Evolutionary conservation across 2,888 invertebrate genomes (phyloP).

Genomic region (Orthosia gothica): DNA sequence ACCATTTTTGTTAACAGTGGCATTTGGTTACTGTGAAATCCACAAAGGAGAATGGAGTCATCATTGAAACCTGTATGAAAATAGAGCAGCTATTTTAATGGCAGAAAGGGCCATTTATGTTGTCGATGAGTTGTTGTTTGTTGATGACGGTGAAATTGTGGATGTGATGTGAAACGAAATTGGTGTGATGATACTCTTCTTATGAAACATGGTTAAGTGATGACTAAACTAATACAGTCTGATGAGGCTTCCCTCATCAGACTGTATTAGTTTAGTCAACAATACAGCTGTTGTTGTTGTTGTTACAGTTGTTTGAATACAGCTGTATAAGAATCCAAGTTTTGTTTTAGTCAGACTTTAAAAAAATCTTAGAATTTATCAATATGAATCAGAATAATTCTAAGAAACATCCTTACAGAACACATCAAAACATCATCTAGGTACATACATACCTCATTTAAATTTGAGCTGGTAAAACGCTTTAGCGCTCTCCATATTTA

Average conservation of each 20-base stretch:
- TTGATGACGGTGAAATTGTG: constrained; percentile 34
- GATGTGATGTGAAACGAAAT: not conserved
- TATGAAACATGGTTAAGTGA: not conserved
- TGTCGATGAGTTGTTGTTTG: constrained; percentile 31
- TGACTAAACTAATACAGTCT: not conserved
- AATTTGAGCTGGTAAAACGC: constrained; percentile 50
- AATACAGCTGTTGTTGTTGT: no score
- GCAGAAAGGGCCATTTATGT: constrained; percentile 22
- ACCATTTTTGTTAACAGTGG: constrained; percentile 74
- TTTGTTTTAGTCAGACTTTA: not conserved
- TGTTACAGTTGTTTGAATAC: no score
- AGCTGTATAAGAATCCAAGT: not conserved
- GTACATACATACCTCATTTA: constrained; percentile 6
- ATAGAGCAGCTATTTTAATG: constrained; percentile 56
- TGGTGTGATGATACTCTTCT: not conserved
- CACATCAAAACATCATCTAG: constrained; percentile 24
- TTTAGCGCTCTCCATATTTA: constrained; percentile 77
- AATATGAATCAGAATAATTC: not conserved
- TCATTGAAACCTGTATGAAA: constrained; percentile 53
- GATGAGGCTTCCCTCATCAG: no score
- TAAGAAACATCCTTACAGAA: constrained; percentile 7
- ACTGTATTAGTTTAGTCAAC: no score
- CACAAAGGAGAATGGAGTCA: constrained; percentile 69
- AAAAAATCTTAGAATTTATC: not conserved
- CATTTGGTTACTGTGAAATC: constrained; percentile 73